Evolutionary conservation across 2,113 vertebrate genomes (phyloP).

Genomic region (Dolichallabes microphthalmus): DNA sequence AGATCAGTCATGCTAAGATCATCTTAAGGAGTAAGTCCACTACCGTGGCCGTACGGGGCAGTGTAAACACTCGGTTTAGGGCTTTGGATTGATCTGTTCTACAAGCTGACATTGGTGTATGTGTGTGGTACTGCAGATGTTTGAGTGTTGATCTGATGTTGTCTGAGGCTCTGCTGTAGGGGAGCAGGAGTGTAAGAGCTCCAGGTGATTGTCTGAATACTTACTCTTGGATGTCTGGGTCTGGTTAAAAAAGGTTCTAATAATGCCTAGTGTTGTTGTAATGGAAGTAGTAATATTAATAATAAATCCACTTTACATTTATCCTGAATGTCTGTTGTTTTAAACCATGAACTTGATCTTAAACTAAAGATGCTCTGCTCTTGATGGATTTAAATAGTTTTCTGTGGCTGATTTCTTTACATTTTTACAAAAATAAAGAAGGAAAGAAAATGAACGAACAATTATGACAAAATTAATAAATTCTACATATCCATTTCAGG

Average conservation of each 20-base stretch:
- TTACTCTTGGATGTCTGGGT: not conserved
- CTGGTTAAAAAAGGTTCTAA: not conserved
- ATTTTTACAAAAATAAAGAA: not conserved
- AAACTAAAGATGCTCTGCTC: conserved; percentile 3
- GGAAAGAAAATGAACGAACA: not conserved
- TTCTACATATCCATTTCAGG: not conserved
- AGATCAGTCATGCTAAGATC: conserved; percentile 67
- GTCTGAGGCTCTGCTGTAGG: not conserved
- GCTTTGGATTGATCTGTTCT: not conserved
- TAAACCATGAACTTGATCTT: conserved; percentile 21
- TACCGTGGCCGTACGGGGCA: not conserved
- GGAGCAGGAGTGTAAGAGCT: not conserved
- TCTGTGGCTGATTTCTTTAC: not conserved
- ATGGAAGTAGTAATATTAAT: not conserved
- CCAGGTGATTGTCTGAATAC: not conserved
- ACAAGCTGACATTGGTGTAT: not conserved
- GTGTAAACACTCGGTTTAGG: not conserved
- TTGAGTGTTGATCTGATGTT: not conserved
- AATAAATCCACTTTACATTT: not conserved
- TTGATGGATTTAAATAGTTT: not conserved
- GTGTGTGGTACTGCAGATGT: not conserved
- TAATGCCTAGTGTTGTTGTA: not conserved
- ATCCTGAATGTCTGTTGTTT: not conserved
- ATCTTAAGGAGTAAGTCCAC: conserved; percentile 70
- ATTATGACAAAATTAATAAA: no score